Evolutionary conservation across 2,888 invertebrate species (phyloP), one percentile per base, ranked within the genome.

Genomic region (Chloroclysta siterata): DNA sequence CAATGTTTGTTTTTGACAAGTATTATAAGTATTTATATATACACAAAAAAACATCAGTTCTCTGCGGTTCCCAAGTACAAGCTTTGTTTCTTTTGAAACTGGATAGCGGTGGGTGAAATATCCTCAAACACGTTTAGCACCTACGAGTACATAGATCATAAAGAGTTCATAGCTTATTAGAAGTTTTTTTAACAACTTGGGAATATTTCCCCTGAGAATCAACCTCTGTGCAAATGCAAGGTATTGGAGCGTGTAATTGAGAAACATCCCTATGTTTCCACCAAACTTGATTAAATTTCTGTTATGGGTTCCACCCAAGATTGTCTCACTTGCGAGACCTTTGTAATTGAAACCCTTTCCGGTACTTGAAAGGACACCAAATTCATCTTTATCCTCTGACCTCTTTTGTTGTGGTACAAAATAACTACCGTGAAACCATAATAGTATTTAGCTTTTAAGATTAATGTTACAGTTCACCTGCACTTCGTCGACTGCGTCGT

Each of bases 261-360:
- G 63, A 63, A 64, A 60, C 63, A 68, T 54, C 52, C 48, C 56
- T 51, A 56, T 52, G 53, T 44, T 68, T 64, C 57, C 62, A 54
- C 51, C 53, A 65, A 65, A 59, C 60, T 67, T 65, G 70, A 72
- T 69, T 69, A 72, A 66, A 68, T 66, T 70, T 70, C 61, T 70
- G 57, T 64, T 67, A 60, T 51, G 15, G 15, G 44, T 15, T 54
- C 51, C 59, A 59, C 55, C 66, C 59, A 58, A 68, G 59, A 69
- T 63, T 60, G 65, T 64, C 60, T 63, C 63, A 70, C 62, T 64
- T 68, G 62, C 57, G 52, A 58, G 53, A 61, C 66, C 66, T 63
- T 66, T 66, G 67, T 69, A 68, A 72, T 69, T 66, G 67, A 60
- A 61, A 52, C 53, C 60, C 51, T 57, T 65, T 60, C 53, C 50